Evolutionary conservation across 2,113 vertebrate species (phyloP).

Genomic region (Embiotoca jacksoni): DNA sequence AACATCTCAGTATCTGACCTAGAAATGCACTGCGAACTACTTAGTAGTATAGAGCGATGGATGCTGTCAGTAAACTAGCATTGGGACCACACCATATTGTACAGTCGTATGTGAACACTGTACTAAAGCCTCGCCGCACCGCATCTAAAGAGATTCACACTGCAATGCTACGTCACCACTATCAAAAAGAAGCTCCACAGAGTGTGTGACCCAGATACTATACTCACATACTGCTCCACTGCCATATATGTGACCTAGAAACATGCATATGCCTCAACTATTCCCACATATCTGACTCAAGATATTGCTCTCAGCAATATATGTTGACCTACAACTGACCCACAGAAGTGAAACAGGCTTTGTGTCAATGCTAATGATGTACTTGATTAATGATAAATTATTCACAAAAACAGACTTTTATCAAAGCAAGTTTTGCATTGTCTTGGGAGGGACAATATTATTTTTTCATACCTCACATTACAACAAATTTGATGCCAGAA

Average conservation of each 20-base stretch:
- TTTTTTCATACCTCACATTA: neutral
- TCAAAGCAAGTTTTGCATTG: neutral
- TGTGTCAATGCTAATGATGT: conserved; percentile 12
- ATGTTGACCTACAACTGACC: conserved; percentile 66
- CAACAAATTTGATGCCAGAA: no score
- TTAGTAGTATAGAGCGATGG: neutral
- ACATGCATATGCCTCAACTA: conserved; percentile 73
- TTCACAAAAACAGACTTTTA: neutral
- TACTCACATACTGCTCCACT: conserved; percentile 63
- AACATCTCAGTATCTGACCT: conserved; percentile 52
- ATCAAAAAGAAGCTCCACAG: conserved; percentile 70
- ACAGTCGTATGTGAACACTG: conserved; percentile 28
- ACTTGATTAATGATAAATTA: conserved; percentile 12
- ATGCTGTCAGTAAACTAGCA: conserved; percentile 21
- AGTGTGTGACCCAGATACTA: conserved; percentile 78
- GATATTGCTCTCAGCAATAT: conserved; percentile 52
- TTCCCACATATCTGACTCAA: conserved; percentile 68
- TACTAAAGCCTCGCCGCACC: conserved; percentile 51
- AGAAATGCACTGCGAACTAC: conserved; percentile 50
- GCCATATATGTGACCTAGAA: conserved; percentile 77
- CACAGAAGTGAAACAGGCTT: neutral
- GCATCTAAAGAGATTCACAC: conserved; percentile 72
- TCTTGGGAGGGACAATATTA: neutral
- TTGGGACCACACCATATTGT: conserved; percentile 2
- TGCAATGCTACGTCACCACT: conserved; percentile 79